phyloP scores from a whole-genome alignment of 2,888 invertebrate genomes.

The Oxyscelio sp. region DNA sequence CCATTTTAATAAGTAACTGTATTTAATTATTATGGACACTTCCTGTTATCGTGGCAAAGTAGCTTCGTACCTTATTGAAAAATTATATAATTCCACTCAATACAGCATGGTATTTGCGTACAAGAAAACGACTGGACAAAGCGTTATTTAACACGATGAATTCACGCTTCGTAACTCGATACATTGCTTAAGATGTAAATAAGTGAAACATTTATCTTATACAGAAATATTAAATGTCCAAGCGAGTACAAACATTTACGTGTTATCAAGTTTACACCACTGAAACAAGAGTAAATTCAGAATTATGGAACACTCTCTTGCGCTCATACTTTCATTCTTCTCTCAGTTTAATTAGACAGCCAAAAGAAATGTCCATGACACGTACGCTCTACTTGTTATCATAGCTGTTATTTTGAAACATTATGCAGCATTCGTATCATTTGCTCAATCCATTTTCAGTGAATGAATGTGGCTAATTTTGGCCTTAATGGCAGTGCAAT shows the following conservation, averaged over 20 bases:
- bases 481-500: not conserved
- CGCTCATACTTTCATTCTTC: constrained; percentile 59
- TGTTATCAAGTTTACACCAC: constrained; percentile 49
- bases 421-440: constrained; percentile 34
- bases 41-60: not conserved
- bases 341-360: constrained; percentile 28
- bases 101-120: constrained; percentile 20
- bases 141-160: constrained; percentile 29
- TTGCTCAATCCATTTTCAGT: constrained; percentile 1
- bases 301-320: constrained; percentile 17
- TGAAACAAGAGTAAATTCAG: constrained; percentile 43
- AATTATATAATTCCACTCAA: constrained; percentile 43
- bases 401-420: not conserved
- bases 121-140: constrained; percentile 16
- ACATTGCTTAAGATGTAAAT: constrained; percentile 47
- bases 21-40: not conserved
- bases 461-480: not conserved
- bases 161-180: constrained; percentile 41
- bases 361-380: constrained; percentile 32
- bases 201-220: constrained; percentile 55
- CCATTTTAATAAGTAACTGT: no score
- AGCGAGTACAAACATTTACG: constrained; percentile 31
- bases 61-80: constrained; percentile 18
- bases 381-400: constrained; percentile 36
- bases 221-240: constrained; percentile 31